Conservation (phyloP, 2,888 invertebrate species). For the Tenthredo scrophulariae region DNA sequence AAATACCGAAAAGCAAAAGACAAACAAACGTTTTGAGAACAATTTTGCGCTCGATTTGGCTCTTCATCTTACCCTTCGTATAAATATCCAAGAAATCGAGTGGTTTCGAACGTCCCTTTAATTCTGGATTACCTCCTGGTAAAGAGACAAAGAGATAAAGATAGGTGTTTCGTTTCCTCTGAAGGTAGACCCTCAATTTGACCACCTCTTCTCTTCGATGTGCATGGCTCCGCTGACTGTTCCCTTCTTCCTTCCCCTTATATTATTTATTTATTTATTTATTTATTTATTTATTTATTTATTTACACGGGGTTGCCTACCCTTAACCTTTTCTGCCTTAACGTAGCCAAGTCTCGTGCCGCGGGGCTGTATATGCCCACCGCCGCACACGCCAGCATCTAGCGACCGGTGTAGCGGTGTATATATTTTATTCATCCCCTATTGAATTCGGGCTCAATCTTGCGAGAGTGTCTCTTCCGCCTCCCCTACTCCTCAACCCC, state of each 20-base stretch:
- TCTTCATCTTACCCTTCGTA: neutral
- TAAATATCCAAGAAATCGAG: neutral
- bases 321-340: slow-evolving; percentile 66
- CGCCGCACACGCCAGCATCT: slow-evolving; percentile 59
- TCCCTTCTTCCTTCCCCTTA: neutral
- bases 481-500: neutral
- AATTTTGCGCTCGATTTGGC: neutral
- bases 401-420: slow-evolving; percentile 66
- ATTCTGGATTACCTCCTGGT: neutral
- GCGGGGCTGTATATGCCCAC: slow-evolving; percentile 34
- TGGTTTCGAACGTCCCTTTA: neutral
- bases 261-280: neutral
- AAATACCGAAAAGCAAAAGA: neutral
- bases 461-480: slow-evolving; percentile 74
- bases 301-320: slow-evolving; percentile 70
- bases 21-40: neutral
- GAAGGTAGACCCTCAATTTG: neutral
- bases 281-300: slow-evolving; percentile 68
- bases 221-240: neutral
- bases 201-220: neutral
- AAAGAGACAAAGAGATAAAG: neutral
- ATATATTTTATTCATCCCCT: slow-evolving; percentile 78
- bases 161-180: neutral
- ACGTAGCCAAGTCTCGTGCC: slow-evolving; percentile 43
- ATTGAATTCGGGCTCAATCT: slow-evolving; percentile 78